Evolutionary conservation across 1,140 invertebrate species (phyloP).

Genomic region (Pseudomyrmex cubaensis): DNA sequence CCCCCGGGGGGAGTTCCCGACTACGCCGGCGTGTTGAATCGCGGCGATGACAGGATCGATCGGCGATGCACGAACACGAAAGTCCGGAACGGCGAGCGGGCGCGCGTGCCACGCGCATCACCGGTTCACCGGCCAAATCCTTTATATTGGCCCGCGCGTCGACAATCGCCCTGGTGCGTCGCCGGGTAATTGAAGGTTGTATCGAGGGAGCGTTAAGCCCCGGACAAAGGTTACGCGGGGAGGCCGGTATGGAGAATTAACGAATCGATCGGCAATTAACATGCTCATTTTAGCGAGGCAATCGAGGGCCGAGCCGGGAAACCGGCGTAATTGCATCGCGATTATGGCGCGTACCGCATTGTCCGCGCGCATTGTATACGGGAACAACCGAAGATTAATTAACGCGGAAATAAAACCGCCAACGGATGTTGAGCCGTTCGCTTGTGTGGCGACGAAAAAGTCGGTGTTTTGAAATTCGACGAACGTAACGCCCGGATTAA

Average conservation of each 20-base stretch:
- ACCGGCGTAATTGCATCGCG: constrained; percentile 50
- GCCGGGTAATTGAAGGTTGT: constrained; percentile 40
- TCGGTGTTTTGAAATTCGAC: background rate
- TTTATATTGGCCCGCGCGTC: constrained; percentile 34
- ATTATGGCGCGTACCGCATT: constrained; percentile 53
- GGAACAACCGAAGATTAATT: constrained; percentile 53
- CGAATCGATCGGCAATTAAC: constrained; percentile 63
- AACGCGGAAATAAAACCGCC: constrained; percentile 44
- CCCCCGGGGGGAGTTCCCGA: constrained; percentile 21
- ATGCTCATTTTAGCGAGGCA: constrained; percentile 46
- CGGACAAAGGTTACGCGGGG: constrained; percentile 43
- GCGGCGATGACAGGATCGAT: constrained; percentile 57
- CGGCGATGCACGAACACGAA: background rate
- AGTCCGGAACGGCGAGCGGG: constrained; percentile 11
- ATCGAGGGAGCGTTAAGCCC: constrained; percentile 27
- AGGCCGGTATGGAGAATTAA: constrained; percentile 40
- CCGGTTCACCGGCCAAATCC: background rate
- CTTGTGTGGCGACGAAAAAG: no score
- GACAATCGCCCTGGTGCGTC: constrained; percentile 27
- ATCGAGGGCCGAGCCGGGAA: constrained; percentile 41
- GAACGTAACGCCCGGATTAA: background rate
- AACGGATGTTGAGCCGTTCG: background rate
- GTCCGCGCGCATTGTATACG: constrained; percentile 43
- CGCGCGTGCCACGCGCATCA: constrained; percentile 10
- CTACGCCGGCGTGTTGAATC: constrained; percentile 45